Conservation (phyloP, 2,113 vertebrate species). For the Oreochromis aureus region DNA sequence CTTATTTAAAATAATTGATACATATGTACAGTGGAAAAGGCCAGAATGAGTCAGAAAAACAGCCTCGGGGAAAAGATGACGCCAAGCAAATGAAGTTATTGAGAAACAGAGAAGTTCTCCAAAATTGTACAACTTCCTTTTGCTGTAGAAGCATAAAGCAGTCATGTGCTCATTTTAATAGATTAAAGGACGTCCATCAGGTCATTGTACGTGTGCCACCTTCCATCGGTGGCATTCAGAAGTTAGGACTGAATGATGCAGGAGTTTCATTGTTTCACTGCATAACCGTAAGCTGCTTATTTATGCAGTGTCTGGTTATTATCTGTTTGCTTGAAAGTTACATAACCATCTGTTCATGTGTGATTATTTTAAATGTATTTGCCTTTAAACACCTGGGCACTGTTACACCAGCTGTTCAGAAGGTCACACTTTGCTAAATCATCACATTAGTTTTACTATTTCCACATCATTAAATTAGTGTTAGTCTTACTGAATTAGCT, state of each 20-base stretch:
- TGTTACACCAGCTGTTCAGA: neutral
- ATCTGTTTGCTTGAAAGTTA: neutral
- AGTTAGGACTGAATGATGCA: neutral
- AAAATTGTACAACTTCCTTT: neutral
- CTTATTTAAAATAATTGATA: neutral
- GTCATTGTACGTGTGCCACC: neutral
- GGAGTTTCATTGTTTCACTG: neutral
- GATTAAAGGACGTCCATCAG: neutral
- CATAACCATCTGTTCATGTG: neutral
- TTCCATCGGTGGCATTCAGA: neutral
- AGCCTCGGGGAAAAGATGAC: neutral
- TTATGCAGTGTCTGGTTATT: neutral
- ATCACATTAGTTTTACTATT: neutral
- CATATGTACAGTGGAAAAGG: neutral
- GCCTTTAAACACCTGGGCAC: neutral
- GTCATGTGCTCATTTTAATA: neutral
- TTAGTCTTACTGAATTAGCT: neutral
- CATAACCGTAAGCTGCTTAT: constrained; percentile 40
- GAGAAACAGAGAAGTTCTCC: neutral
- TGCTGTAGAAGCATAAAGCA: neutral
- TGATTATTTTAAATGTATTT: neutral
- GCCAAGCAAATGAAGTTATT: neutral
- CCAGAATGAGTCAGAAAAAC: neutral
- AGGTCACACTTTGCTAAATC: neutral
- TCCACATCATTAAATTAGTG: neutral